These are phyloP conservation scores for Anarsia innoxiella DNA, from an alignment of 2,888 invertebrate species.

Conservation along the genomic window DNA sequence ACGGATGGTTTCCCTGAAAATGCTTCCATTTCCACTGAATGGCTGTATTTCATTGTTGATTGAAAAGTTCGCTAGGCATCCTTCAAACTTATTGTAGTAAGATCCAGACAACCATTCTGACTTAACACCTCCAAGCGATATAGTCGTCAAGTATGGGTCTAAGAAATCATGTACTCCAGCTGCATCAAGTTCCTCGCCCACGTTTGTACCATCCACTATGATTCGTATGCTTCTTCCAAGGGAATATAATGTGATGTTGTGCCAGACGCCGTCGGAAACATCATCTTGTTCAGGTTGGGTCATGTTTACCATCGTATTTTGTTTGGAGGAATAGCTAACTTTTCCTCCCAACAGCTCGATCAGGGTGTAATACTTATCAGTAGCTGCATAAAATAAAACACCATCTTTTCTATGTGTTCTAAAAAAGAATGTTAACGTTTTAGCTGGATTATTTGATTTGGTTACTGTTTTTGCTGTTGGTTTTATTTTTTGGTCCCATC, in stretches of 20 bases:
- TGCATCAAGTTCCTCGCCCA: constrained; percentile 90
- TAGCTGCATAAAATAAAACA: constrained; percentile 89
- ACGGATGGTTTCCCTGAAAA: constrained; percentile 81
- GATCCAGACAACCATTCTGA: constrained; percentile 75
- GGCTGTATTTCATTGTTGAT: constrained; percentile 93
- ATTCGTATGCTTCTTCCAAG: constrained; percentile 82
- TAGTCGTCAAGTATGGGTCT: constrained; percentile 88
- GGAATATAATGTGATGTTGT: constrained; percentile 86
- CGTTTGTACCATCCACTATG: constrained; percentile 79
- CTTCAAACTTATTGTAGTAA: constrained; percentile 83
- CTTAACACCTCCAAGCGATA: constrained; percentile 87
- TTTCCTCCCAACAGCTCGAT: constrained; percentile 86
- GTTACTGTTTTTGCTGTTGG: constrained; percentile 35
- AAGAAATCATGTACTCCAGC: constrained; percentile 93
- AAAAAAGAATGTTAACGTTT: constrained; percentile 86
- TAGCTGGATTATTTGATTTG: constrained; percentile 73
- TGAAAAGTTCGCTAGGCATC: constrained; percentile 92
- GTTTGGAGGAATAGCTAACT: constrained; percentile 85
- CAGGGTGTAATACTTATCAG: constrained; percentile 90
- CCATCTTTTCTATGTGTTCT: constrained; percentile 86
- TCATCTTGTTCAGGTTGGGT: constrained; percentile 77
- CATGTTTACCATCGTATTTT: constrained; percentile 88
- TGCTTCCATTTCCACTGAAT: constrained; percentile 89
- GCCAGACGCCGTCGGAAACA: constrained; percentile 91
- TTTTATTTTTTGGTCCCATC: constrained; percentile 76